Percentiles rank a stretch among this genome's conserved stretches.
phyloP scores from a whole-genome alignment of 2,888 invertebrate genomes.

The Antitype chi region DNA sequence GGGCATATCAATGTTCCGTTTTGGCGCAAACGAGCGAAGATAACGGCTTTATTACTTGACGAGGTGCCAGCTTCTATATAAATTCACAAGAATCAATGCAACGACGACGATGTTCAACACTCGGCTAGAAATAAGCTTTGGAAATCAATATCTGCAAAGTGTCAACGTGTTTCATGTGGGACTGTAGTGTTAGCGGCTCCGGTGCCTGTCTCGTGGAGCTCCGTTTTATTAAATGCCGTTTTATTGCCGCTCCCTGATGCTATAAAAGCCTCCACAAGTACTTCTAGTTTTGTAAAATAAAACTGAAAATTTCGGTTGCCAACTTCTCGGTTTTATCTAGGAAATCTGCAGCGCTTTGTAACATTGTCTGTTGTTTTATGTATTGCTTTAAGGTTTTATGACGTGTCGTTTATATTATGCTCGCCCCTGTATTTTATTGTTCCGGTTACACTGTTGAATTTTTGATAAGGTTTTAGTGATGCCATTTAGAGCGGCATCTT shows the following conservation, averaged over 20 bases:
- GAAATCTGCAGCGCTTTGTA: slow-evolving; percentile 77
- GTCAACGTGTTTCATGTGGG: slow-evolving; percentile 71
- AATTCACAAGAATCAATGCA: slow-evolving; percentile 79
- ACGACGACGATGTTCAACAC: slow-evolving; percentile 69
- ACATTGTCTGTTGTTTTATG: slow-evolving; percentile 83
- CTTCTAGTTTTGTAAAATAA: slow-evolving; percentile 82
- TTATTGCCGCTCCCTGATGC: slow-evolving; percentile 76
- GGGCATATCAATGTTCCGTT: slow-evolving; percentile 82
- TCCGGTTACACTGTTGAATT: slow-evolving; percentile 72
- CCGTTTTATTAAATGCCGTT: slow-evolving; percentile 80
- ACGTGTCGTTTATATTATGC: slow-evolving; percentile 77
- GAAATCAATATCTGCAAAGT: slow-evolving; percentile 74
- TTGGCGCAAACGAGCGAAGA: slow-evolving; percentile 84
- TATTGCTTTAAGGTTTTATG: slow-evolving; percentile 79
- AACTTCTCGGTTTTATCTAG: slow-evolving; percentile 78
- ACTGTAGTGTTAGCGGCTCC: slow-evolving; percentile 54
- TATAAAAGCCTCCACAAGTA: slow-evolving; percentile 78
- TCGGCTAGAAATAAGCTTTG: slow-evolving; percentile 70
- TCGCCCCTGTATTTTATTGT: slow-evolving; percentile 75
- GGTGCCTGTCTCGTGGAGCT: slow-evolving; percentile 69
- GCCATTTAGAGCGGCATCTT: slow-evolving; percentile 57
- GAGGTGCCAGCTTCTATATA: slow-evolving; percentile 78
- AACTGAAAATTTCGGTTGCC: slow-evolving; percentile 77
- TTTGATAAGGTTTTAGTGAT: slow-evolving; percentile 71
- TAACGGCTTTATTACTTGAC: slow-evolving; percentile 87